Conservation (phyloP, 2,888 invertebrate species). For the Homarus gammarus region DNA sequence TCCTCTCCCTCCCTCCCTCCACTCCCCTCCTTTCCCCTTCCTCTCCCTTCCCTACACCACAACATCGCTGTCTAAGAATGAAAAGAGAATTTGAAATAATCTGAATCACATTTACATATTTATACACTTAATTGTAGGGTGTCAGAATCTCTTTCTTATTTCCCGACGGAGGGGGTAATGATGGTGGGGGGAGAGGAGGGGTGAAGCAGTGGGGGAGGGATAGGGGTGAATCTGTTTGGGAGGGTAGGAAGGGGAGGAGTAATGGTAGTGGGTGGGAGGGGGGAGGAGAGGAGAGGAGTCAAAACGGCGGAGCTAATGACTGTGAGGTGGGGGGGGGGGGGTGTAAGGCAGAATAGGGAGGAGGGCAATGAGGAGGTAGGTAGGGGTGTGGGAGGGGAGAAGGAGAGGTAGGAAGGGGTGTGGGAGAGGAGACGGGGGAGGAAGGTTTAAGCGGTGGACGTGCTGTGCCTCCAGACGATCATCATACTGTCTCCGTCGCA, state of each 20-base stretch:
- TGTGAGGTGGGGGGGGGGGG: too few species aligned
- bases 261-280: too few species aligned
- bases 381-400: neutral
- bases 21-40: neutral
- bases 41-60: neutral
- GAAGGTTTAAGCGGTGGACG: constrained; percentile 5
- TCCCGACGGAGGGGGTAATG: neutral
- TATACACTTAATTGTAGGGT: constrained; percentile 17
- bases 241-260: neutral
- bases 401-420: neutral
- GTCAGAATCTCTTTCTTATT: constrained; percentile 21
- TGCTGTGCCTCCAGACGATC: constrained; percentile 7
- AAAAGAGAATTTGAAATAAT: constrained; percentile 16
- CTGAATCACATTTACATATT: constrained; percentile 29
- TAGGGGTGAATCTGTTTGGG: neutral
- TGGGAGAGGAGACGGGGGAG: constrained; percentile 8
- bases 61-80: neutral
- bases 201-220: neutral
- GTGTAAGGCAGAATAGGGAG: neutral
- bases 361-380: neutral
- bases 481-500: neutral
- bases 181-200: neutral
- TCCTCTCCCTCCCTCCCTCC: neutral
- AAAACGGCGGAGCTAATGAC: too few species aligned
- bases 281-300: too few species aligned